A percentile compares a stretch with the other conserved stretches of the same genome.
phyloP scores from a whole-genome alignment of 2,797 vertebrate genomes.

The Scyliorhinus canicula region DNA sequence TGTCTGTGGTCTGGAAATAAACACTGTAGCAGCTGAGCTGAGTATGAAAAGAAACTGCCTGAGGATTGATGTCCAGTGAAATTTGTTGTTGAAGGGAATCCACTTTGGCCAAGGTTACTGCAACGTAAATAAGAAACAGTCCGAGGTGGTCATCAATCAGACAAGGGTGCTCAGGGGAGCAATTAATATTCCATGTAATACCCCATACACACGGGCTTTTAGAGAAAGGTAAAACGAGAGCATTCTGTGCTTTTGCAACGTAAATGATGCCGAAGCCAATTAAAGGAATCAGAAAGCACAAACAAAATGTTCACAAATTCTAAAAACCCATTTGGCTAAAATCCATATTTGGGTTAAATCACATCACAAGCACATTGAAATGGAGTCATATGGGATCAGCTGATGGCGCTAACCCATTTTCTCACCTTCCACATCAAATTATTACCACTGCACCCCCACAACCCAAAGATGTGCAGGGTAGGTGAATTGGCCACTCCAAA shows the following conservation, averaged over 20 bases:
- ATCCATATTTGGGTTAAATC: neutral
- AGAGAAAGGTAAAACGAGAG: neutral
- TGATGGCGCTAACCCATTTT: neutral
- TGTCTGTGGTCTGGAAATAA: neutral
- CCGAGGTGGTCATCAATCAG: neutral
- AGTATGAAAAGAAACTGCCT: neutral
- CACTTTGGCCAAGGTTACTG: conserved; percentile 17
- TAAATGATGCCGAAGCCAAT: neutral
- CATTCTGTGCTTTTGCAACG: neutral
- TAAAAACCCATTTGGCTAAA: neutral
- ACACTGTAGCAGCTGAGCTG: neutral
- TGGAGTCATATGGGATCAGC: neutral
- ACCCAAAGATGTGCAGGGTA: too few relatives aligned
- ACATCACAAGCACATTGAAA: neutral
- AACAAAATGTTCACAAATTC: neutral
- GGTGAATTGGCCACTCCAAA: too few relatives aligned
- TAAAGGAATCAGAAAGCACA: neutral
- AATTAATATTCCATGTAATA: conserved; percentile 7
- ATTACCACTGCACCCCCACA: too few relatives aligned
- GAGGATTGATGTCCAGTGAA: conserved; percentile 10
- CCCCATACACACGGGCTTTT: neutral
- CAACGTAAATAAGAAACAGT: neutral
- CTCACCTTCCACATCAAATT: neutral
- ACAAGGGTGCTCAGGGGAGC: neutral
- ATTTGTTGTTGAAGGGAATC: conserved; percentile 15